Conservation (phyloP, 2,113 vertebrate species). For the Papio anubis region DNA sequence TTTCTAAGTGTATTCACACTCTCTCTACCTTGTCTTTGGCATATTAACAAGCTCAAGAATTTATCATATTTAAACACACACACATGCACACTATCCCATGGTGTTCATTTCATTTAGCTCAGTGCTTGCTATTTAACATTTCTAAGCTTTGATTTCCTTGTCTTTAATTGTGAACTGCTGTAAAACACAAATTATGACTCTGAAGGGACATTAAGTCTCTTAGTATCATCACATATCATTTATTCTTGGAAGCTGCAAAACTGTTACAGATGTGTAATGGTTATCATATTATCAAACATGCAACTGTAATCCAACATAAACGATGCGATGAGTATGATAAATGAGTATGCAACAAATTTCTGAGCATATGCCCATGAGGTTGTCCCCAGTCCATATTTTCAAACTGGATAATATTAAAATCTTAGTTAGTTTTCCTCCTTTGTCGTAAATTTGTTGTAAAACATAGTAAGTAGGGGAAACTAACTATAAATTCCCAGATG, state of each 20-base stretch:
- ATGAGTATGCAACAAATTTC: neutral
- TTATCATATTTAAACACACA: neutral
- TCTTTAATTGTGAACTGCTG: neutral
- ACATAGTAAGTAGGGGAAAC: neutral
- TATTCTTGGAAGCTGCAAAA: neutral
- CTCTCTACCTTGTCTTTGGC: neutral
- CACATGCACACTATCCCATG: neutral
- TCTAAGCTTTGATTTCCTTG: neutral
- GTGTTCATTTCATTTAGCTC: conserved; percentile 7
- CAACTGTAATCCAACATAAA: neutral
- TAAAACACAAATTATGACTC: conserved; percentile 1
- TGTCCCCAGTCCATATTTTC: neutral
- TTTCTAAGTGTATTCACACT: neutral
- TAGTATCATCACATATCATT: neutral
- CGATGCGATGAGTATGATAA: neutral
- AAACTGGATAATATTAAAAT: neutral
- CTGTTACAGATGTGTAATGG: neutral
- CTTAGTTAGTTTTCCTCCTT: neutral
- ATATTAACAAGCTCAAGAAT: neutral
- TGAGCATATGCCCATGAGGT: neutral
- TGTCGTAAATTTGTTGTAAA: conserved; percentile 24
- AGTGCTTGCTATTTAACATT: neutral
- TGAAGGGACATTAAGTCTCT: neutral
- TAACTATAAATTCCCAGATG: neutral
- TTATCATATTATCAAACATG: neutral